A percentile compares a stretch with the other conserved stretches of the same genome.
These are phyloP conservation scores for Proteles cristata DNA, from an alignment of 2,113 vertebrate genomes.

Conservation along the genomic window DNA sequence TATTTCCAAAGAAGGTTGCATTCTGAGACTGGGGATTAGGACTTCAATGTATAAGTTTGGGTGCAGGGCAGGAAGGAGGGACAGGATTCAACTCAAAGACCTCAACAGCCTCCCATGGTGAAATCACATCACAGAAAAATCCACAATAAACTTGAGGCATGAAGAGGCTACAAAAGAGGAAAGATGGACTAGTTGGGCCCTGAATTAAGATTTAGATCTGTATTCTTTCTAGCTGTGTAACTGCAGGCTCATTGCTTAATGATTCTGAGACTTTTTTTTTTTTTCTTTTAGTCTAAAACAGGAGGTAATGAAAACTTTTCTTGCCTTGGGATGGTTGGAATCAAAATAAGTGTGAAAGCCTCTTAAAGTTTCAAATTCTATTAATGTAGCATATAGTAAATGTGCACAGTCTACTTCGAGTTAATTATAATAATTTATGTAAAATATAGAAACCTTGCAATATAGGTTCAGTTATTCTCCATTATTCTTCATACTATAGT, in stretches of 20 bases:
- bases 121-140: background rate
- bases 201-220: background rate
- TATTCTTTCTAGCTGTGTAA: background rate
- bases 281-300: background rate
- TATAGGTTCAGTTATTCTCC: background rate
- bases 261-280: background rate
- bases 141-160: background rate
- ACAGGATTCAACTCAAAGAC: background rate
- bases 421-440: background rate
- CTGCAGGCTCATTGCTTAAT: background rate
- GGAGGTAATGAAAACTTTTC: background rate
- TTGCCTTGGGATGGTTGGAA: background rate
- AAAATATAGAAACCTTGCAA: background rate
- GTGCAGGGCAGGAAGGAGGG: no score
- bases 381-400: background rate
- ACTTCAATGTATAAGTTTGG: background rate
- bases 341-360: background rate
- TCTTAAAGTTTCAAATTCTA: background rate
- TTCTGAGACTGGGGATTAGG: background rate
- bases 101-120: background rate
- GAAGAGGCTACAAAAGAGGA: background rate
- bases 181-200: background rate
- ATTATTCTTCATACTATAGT: background rate
- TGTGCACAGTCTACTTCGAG: background rate
- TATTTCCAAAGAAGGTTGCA: background rate